phyloP scores from a whole-genome alignment of 2,888 invertebrate species.

The Arctia plantaginis region DNA sequence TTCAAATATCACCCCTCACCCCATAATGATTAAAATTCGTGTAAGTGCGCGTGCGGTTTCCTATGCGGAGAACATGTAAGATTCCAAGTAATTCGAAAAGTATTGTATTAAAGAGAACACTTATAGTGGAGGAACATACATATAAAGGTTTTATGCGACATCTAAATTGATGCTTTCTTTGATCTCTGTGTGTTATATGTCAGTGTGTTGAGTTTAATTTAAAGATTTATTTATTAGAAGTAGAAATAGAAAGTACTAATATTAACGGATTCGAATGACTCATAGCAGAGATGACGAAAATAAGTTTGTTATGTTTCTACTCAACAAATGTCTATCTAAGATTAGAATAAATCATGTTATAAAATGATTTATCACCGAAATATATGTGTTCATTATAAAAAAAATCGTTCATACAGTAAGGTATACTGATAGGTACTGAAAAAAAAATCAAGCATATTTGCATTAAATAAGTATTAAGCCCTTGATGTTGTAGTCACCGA shows the following conservation, averaged over 20 bases:
- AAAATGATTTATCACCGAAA: too few relatives aligned
- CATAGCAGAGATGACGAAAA: neutral
- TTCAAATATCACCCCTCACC: constrained; percentile 75
- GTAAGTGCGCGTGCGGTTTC: constrained; percentile 72
- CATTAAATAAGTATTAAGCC: neutral
- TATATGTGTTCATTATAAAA: too few relatives aligned
- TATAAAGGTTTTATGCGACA: constrained; percentile 38
- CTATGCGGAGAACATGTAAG: constrained; percentile 44
- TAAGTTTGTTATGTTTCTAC: neutral
- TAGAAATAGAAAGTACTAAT: neutral
- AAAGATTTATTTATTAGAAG: neutral
- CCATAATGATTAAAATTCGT: constrained; percentile 77
- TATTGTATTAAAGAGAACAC: constrained; percentile 42
- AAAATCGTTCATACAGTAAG: neutral
- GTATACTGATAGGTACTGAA: neutral
- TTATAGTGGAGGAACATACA: constrained; percentile 30
- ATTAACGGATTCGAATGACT: neutral
- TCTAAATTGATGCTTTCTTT: constrained; percentile 25
- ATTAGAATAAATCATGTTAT: too few relatives aligned
- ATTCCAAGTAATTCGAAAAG: constrained; percentile 50
- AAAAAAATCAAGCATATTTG: neutral
- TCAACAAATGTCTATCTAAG: neutral
- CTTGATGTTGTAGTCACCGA: neutral
- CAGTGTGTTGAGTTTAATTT: neutral
- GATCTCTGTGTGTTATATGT: constrained; percentile 28